phyloP scores from a whole-genome alignment of 2,797 vertebrate genomes.

The Cuculus canorus region DNA sequence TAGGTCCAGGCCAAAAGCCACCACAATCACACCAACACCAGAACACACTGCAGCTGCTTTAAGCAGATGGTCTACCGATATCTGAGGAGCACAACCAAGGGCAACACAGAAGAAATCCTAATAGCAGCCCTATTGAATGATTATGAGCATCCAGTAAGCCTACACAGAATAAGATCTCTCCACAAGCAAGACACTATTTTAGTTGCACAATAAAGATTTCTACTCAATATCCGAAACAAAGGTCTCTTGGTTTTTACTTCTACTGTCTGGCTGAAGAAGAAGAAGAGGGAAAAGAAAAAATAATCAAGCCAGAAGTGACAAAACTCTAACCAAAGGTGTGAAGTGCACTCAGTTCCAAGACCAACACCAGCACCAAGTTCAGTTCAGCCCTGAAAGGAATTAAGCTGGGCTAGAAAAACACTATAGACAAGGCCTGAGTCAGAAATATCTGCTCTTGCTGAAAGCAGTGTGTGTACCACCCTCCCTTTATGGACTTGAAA shows the following conservation, averaged over 20 bases:
- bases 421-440: not conserved
- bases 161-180: not conserved
- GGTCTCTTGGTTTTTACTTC: not conserved
- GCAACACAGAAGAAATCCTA: not conserved
- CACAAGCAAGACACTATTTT: not conserved
- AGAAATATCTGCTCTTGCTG: not conserved
- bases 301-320: not conserved
- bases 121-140: not conserved
- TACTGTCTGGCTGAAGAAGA: not conserved
- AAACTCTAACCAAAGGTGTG: not conserved
- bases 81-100: not conserved
- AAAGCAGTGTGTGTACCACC: not conserved
- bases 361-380: not conserved
- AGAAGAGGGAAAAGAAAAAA: accelerated
- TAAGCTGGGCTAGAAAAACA: not conserved
- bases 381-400: not conserved
- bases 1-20: too few species aligned
- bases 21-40: too few species aligned
- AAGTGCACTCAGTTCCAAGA: not conserved
- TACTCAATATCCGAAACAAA: not conserved
- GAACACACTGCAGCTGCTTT: not conserved
- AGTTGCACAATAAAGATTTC: not conserved
- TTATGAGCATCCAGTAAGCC: not conserved
- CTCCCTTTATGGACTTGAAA: not conserved
- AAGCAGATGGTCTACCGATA: not conserved